These are phyloP conservation scores for Agriotes lineatus DNA, from an alignment of 2,888 invertebrate genomes.

Conservation along the genomic window DNA sequence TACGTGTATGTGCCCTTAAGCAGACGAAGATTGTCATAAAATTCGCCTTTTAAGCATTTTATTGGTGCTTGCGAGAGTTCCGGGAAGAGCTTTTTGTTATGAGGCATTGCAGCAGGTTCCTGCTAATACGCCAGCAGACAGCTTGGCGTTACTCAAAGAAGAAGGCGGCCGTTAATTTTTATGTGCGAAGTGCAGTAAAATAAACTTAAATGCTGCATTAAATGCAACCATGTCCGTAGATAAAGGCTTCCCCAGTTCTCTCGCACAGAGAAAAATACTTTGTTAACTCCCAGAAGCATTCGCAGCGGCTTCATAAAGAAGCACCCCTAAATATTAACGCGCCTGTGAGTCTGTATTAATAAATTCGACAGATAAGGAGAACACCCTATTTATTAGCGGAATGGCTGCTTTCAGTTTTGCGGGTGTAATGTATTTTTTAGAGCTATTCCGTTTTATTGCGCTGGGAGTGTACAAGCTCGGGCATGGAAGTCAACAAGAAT, in stretches of 20 bases:
- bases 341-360: too few relatives aligned
- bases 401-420: too few relatives aligned
- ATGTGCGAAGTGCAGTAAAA: constrained; percentile 9
- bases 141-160: constrained; percentile 2
- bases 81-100: background rate
- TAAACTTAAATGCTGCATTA: background rate
- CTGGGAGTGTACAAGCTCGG: too few relatives aligned
- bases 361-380: too few relatives aligned
- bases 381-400: too few relatives aligned
- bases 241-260: background rate
- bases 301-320: too few relatives aligned
- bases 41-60: constrained; percentile 19
- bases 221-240: background rate
- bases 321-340: too few relatives aligned
- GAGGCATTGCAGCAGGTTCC: background rate
- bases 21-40: constrained; percentile 20
- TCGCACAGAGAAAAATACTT: too few relatives aligned
- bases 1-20: constrained; percentile 21
- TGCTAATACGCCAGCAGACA: background rate
- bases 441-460: too few relatives aligned
- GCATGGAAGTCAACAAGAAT: too few relatives aligned
- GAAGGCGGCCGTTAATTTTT: constrained; percentile 6
- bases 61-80: constrained; percentile 7
- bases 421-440: too few relatives aligned
- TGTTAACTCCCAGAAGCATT: too few relatives aligned